Evolutionary conservation across 2,888 invertebrate genomes (phyloP).

Genomic region (Coleophora deauratella): DNA sequence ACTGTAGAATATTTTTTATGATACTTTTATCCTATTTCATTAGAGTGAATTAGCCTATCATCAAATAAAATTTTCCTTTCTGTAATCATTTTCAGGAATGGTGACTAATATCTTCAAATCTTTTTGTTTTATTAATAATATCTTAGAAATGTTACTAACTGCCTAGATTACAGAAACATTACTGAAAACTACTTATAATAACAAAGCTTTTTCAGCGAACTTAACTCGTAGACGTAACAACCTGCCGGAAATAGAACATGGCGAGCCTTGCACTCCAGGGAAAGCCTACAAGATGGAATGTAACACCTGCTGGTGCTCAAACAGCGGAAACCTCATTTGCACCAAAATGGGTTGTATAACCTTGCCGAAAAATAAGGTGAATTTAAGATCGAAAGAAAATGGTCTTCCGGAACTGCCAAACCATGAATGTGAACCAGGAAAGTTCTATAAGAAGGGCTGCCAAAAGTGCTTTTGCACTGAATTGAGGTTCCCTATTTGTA

Average conservation of each 20-base stretch:
- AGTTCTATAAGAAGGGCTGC: conserved; percentile 33
- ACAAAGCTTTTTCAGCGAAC: too few relatives aligned
- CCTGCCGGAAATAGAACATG: conserved; percentile 34
- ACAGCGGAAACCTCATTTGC: conserved; percentile 36
- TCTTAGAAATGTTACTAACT: too few relatives aligned
- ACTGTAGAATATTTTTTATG: too few relatives aligned
- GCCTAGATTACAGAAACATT: too few relatives aligned
- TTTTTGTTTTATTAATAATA: too few relatives aligned
- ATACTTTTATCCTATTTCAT: too few relatives aligned
- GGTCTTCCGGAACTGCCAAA: conserved; percentile 11
- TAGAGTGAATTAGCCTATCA: too few relatives aligned
- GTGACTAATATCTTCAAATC: too few relatives aligned
- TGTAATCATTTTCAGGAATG: too few relatives aligned
- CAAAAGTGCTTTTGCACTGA: conserved; percentile 38
- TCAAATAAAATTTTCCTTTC: too few relatives aligned
- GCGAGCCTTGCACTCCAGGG: conserved; percentile 34
- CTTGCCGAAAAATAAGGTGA: background rate
- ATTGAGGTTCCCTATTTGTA: conserved; percentile 19
- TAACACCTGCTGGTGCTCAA: conserved; percentile 45
- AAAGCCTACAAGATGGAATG: conserved; percentile 40
- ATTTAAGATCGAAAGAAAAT: conserved; percentile 1
- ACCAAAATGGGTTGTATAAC: conserved; percentile 46
- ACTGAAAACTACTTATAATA: too few relatives aligned
- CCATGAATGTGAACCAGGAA: conserved; percentile 36
- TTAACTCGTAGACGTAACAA: conserved; percentile 1